A percentile compares a stretch with the other conserved stretches of the same genome.
Conservation (phyloP, 2,113 vertebrate species). For the Camelus dromedarius region DNA sequence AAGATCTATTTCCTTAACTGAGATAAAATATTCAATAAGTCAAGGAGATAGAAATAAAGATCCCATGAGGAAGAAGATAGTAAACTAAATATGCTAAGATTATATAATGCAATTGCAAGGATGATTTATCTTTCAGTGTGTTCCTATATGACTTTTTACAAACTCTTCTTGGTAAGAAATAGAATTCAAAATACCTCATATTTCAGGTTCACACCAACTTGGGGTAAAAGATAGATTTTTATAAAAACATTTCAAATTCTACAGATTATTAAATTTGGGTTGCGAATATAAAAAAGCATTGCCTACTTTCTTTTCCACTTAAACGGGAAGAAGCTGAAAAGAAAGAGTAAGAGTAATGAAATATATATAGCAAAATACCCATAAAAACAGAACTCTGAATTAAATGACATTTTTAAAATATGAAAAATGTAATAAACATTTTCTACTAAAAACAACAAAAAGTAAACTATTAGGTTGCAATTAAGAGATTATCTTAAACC, state of each 20-base stretch:
- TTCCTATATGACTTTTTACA: background rate
- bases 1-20: conserved; percentile 6
- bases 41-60: background rate
- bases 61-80: background rate
- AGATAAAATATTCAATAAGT: background rate
- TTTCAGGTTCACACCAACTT: background rate
- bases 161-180: background rate
- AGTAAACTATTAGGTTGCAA: background rate
- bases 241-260: conserved; percentile 33
- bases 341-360: background rate
- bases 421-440: background rate
- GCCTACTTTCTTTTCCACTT: background rate
- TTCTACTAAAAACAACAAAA: conserved; percentile 13
- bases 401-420: background rate
- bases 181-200: conserved; percentile 40
- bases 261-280: background rate
- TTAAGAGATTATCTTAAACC: conserved; percentile 35
- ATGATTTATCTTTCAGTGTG: background rate
- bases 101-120: background rate
- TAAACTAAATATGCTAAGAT: background rate
- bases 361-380: background rate
- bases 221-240: background rate
- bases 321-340: background rate
- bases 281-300: background rate
- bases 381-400: background rate